Evolutionary conservation across 2,797 vertebrate species (phyloP).

Genomic region (Leptodactylus fallax): DNA sequence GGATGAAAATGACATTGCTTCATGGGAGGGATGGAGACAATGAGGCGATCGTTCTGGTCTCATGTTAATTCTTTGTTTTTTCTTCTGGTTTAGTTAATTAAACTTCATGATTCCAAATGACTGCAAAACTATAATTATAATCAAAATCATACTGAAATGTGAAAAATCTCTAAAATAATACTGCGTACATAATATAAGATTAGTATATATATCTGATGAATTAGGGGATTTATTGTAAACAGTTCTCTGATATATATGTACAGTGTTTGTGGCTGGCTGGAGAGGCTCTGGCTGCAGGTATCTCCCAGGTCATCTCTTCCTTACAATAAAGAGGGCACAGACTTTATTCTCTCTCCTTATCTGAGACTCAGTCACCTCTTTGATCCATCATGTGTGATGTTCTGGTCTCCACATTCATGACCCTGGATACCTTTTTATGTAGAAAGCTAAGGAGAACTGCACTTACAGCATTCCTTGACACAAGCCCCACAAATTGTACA

Average conservation of each 20-base stretch:
- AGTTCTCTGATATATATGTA: not conserved
- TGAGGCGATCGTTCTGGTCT: not conserved
- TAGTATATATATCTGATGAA: not conserved
- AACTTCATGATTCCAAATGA: too few species aligned
- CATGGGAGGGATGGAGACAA: not conserved
- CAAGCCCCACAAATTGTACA: not conserved
- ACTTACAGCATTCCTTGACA: not conserved
- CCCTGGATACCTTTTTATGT: not conserved
- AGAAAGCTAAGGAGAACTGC: not conserved
- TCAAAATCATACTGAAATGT: not conserved
- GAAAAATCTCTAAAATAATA: not conserved
- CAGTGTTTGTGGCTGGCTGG: not conserved
- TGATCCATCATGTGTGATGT: constrained; percentile 1
- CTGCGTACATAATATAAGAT: not conserved
- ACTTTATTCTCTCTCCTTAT: not conserved
- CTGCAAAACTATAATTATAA: not conserved
- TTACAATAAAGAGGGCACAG: not conserved
- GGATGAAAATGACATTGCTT: constrained; percentile 44
- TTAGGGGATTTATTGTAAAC: not conserved
- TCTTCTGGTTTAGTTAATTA: not conserved
- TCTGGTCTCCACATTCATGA: not conserved
- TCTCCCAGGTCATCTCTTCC: constrained; percentile 10
- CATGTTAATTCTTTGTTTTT: not conserved
- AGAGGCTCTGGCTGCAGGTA: not conserved
- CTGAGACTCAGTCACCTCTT: not conserved